Base-by-base conservation (phyloP, 2,888 invertebrate species). In the Sinotaia quadrata region DNA sequence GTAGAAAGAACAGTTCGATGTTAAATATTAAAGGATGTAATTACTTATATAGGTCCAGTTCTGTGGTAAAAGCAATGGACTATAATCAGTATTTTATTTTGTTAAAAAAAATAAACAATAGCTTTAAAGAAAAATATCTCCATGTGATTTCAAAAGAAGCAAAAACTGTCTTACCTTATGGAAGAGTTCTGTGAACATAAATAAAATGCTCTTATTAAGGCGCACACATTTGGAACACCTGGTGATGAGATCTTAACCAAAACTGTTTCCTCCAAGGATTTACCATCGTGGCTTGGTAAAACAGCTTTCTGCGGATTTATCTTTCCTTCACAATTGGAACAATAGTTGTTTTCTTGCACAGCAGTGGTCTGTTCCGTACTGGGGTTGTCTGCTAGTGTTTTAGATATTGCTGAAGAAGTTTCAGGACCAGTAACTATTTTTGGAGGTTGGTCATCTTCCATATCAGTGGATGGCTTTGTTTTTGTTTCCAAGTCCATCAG, bases 181-280 rank as follows among this genome's bases (percentile, higher is more conserved):
- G n/a, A 29, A 51, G n/a, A 3, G 24, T 75, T 78, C 69, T 79
- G 67, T 72, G 84, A 84, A 59, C 82, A 81, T 67, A 80, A 78
- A 61, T 86, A 86, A 74, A 81, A 86, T 7, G 84, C 83, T 60
- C 85, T 83, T 31, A 86, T 81, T 29, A 85, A 82, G 59, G 83
- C 83, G 74, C 84, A 85, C 5, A 86, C 78, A 34, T 84, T 71
- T 0, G 85, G 83, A 36, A 84, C 75, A 8, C 80, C 81, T n/a
- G 77, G 78, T 47, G 76, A 75, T 31, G 15, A 31, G 47, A 44
- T 44, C 31, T 24, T 36, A 24, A n/a, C 36, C 34, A 33, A 2
- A n/a, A 27, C 33, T 21, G 3, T 47, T 52, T 15, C 21, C 29
- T 54, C 24, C 5, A 18, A 15, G 12, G 36, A 18, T 33, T 31